These are phyloP conservation scores for Gymnoscopelus microlampas DNA, from an alignment of 2,797 vertebrate genomes.

Conservation along the genomic window DNA sequence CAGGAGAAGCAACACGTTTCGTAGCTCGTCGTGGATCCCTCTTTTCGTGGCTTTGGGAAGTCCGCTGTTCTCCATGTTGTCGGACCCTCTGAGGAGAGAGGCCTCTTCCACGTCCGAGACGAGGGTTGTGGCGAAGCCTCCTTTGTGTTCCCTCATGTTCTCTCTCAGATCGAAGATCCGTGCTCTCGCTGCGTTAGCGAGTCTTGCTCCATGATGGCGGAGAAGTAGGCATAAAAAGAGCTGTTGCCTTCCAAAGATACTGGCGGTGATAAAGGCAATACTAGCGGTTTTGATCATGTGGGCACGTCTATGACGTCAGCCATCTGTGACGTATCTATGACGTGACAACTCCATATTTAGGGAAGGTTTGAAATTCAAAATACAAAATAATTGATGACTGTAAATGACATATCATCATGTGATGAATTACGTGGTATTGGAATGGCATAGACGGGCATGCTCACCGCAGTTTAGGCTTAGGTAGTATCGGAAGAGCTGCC, in stretches of 20 bases:
- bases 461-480: no score
- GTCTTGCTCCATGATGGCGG: constrained; percentile 75
- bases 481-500: no score
- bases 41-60: constrained; percentile 11
- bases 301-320: background rate
- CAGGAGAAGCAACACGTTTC: constrained; percentile 89
- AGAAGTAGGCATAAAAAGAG: constrained; percentile 65
- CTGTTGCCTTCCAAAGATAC: constrained; percentile 58
- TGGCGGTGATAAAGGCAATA: constrained; percentile 41
- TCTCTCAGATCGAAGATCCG: background rate
- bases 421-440: no score
- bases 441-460: no score
- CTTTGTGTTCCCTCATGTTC: constrained; percentile 25
- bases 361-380: no score
- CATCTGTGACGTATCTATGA: background rate
- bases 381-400: no score
- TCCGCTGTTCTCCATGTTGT: constrained; percentile 54
- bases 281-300: background rate
- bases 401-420: no score
- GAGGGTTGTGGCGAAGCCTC: constrained; percentile 12
- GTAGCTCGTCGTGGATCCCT: constrained; percentile 83
- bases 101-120: constrained; percentile 71
- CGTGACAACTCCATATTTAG: no score
- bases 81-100: constrained; percentile 73
- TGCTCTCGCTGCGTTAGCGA: constrained; percentile 44